phyloP scores from a whole-genome alignment of 2,113 vertebrate species.

The Microcebus lehilahytsara region DNA sequence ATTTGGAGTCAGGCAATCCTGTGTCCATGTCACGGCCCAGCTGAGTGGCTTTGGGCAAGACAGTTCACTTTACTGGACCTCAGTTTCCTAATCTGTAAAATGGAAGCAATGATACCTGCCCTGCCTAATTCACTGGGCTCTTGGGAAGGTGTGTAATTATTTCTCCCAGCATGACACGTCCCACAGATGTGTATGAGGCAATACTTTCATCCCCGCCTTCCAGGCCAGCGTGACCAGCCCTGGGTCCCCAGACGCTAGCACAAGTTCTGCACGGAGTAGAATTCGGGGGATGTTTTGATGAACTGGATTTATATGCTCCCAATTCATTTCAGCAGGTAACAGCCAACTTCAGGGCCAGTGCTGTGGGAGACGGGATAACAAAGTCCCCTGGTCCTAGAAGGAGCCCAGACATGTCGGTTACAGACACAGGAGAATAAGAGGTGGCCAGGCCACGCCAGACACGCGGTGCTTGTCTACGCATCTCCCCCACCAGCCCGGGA shows the following conservation, averaged over 20 bases:
- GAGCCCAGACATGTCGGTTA: background rate
- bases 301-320: background rate
- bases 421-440: background rate
- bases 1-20: background rate
- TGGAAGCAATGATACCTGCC: background rate
- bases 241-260: background rate
- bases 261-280: background rate
- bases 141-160: background rate
- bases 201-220: background rate
- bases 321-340: background rate
- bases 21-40: background rate
- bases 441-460: background rate
- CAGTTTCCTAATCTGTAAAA: background rate
- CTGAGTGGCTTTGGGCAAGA: background rate
- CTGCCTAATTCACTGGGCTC: background rate
- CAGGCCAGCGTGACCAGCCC: background rate
- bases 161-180: fast-evolving
- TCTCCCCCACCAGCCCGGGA: background rate
- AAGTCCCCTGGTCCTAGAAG: background rate
- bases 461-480: fast-evolving
- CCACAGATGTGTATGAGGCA: too few relatives aligned
- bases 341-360: background rate
- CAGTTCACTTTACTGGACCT: background rate
- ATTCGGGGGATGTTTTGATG: background rate
- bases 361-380: background rate